A percentile compares a stretch with the other conserved stretches of the same genome.
Conservation (phyloP, 2,113 vertebrate species). For the Tupaia chinensis region DNA sequence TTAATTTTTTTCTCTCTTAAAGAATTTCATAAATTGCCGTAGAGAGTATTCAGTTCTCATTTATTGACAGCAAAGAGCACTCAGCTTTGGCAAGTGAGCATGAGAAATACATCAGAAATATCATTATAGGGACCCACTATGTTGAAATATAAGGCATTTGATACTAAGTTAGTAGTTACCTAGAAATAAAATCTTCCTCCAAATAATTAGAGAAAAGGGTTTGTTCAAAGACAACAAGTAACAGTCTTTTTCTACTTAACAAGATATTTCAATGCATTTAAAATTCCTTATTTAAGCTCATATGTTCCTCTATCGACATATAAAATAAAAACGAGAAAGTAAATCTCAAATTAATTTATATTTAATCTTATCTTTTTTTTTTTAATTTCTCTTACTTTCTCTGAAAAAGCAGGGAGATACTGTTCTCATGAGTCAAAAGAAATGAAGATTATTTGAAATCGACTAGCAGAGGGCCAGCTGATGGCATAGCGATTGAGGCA, state of each 20-base stretch:
- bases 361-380: not conserved
- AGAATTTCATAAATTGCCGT: slow-evolving; percentile 10
- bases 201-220: not conserved
- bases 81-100: not conserved
- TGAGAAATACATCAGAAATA: not conserved
- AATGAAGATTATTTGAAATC: slow-evolving; percentile 35
- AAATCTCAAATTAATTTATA: slow-evolving; percentile 45
- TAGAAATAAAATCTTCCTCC: not conserved
- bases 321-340: slow-evolving; percentile 20
- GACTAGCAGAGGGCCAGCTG: not conserved
- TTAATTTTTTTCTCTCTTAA: slow-evolving; percentile 25
- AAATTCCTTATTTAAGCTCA: slow-evolving; percentile 2
- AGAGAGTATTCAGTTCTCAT: not conserved
- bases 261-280: not conserved
- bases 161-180: not conserved
- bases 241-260: not conserved
- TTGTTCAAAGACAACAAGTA: not conserved
- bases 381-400: not conserved
- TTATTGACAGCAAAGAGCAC: not conserved
- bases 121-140: not conserved
- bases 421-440: slow-evolving; percentile 8
- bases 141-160: not conserved
- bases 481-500: too few relatives aligned
- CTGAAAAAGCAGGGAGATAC: not conserved
- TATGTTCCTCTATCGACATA: not conserved